Evolutionary conservation across 2,113 vertebrate species (phyloP).

Genomic region (Leucoraja erinaceus): DNA sequence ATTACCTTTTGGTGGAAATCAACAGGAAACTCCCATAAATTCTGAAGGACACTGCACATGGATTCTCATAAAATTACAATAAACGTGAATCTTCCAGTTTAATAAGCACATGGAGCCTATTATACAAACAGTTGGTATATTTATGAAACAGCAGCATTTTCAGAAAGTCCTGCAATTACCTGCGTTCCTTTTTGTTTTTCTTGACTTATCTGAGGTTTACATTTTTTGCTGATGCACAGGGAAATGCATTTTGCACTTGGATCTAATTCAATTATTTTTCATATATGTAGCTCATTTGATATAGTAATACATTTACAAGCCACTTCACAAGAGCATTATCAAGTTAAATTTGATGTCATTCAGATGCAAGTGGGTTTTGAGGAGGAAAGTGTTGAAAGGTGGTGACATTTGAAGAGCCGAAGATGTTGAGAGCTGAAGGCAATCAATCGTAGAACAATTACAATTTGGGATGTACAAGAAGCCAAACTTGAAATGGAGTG

Average conservation of each 20-base stretch:
- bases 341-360: no score
- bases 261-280: neutral
- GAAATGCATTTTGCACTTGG: neutral
- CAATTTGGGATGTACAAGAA: no score
- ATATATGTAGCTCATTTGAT: no score
- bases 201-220: neutral
- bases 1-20: neutral
- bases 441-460: no score
- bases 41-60: conserved; percentile 1
- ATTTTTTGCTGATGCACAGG: neutral
- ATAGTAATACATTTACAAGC: no score
- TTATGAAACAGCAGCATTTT: conserved; percentile 6
- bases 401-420: no score
- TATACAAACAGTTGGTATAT: neutral
- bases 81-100: conserved; percentile 1
- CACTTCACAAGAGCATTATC: no score
- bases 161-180: neutral
- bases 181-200: neutral
- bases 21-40: neutral
- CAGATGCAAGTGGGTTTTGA: no score
- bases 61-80: neutral
- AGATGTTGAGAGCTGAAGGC: no score
- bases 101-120: neutral
- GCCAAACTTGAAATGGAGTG: no score
- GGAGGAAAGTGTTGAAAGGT: no score